Base-by-base conservation (phyloP, 2,888 invertebrate species). In the Drosophila falleni region DNA sequence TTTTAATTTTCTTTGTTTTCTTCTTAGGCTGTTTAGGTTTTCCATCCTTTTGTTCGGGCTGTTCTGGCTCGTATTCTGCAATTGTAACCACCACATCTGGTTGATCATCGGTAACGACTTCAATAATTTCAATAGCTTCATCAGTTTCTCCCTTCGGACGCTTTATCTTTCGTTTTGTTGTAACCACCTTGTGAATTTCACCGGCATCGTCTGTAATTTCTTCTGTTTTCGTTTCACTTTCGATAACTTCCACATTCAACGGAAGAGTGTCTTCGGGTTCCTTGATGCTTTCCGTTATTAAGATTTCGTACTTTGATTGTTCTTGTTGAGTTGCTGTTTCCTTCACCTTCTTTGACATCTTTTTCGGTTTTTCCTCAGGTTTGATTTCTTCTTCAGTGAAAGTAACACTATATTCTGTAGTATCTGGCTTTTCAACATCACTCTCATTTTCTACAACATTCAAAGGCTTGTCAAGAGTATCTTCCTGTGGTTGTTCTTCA, bases 151-250 rank as follows among this genome's bases (percentile, higher is more conserved):
- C 92, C 46, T 90, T 90, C 13, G 91, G 92, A 56, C 93, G 93
- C 66, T 92, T 93, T 3, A 93, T 91, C 53, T 92, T 92, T 9
- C 92, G 91, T 69, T 92, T 93, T 13, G 92, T 93, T 19, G 90
- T 91, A 4, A 90, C 91, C 61, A 93, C 92, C 71, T 92, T 92
- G 31, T 91, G 91, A 5, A 90, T 85, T 39, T 92, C 91, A 35
- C 93, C 92, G 37, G 91, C 84, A 2, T 93, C 92, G 13, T 92
- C 90, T 11, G 90, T 91, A 54, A 92, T 90, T 87, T 93, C 92
- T 26, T 92, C 92, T 41, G 85, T 87, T 72, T 93, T 91, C 1
- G 93, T 91, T 71, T 92, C 87, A 80, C 93, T 92, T 31, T 93
- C 93, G 23, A 91, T 78, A 63, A 91, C 90, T 70, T 92, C 90